phyloP scores from a whole-genome alignment of 1,140 invertebrate genomes.

The Aphaenogaster floridana region DNA sequence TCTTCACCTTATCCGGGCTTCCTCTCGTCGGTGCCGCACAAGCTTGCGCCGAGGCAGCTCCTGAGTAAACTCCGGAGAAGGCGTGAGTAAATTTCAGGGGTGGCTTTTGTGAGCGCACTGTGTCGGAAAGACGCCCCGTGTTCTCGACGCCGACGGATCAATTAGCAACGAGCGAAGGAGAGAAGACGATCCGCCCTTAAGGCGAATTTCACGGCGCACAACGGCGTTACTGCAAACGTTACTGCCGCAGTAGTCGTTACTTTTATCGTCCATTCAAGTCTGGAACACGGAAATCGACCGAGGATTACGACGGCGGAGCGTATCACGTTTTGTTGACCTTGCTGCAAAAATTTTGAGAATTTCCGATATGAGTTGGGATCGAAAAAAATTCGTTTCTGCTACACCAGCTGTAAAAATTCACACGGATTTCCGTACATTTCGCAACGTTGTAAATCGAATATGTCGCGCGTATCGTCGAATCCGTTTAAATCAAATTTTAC shows the following conservation, averaged over 20 bases:
- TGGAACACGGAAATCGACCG: conserved; percentile 65
- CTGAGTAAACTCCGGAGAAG: conserved; percentile 42
- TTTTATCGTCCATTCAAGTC: conserved; percentile 69
- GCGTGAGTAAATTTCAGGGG: conserved; percentile 64
- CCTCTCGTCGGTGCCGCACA: neutral
- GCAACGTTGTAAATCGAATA: conserved; percentile 26
- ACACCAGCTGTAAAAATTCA: conserved; percentile 31
- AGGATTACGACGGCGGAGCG: conserved; percentile 65
- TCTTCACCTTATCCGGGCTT: conserved; percentile 39
- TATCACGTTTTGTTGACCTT: conserved; percentile 14
- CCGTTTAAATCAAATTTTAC: conserved; percentile 30
- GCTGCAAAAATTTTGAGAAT: conserved; percentile 50
- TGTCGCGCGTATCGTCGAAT: neutral
- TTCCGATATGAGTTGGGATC: neutral
- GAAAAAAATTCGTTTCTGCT: conserved; percentile 17
- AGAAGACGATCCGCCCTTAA: conserved; percentile 38
- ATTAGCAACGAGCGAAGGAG: conserved; percentile 60
- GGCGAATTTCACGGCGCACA: conserved; percentile 41
- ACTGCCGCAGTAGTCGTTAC: conserved; percentile 64
- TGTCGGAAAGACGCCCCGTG: conserved; percentile 61
- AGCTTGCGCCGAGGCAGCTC: neutral
- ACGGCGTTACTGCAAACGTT: conserved; percentile 60
- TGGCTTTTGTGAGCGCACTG: conserved; percentile 45
- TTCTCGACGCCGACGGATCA: conserved; percentile 67
- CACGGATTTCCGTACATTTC: conserved; percentile 20